These are phyloP conservation scores for Cololabis saira DNA, from an alignment of 2,113 vertebrate species.

Conservation along the genomic window DNA sequence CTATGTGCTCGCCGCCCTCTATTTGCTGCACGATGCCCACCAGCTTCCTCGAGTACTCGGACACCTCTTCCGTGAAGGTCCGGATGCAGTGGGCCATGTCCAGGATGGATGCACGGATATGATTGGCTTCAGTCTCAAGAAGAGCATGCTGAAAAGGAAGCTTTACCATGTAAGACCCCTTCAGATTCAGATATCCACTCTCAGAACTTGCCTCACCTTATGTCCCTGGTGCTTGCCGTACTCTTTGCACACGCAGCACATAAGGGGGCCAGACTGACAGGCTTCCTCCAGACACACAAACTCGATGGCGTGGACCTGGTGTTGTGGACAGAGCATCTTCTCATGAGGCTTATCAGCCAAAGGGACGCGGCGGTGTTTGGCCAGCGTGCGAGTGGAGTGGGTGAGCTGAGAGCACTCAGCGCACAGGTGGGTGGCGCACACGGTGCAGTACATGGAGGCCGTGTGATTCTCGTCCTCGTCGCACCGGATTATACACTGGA, in stretches of 20 bases:
- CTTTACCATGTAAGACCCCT: slow-evolving; percentile 8
- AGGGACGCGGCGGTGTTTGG: slow-evolving; percentile 94
- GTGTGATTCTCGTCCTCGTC: slow-evolving; percentile 96
- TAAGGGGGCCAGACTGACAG: slow-evolving; percentile 92
- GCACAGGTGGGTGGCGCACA: slow-evolving; percentile 96
- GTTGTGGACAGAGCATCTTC: slow-evolving; percentile 96
- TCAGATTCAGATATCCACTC: neutral
- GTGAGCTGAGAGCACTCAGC: slow-evolving; percentile 95
- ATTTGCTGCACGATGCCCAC: slow-evolving; percentile 97
- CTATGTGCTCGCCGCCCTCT: slow-evolving; percentile 96
- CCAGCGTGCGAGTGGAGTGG: slow-evolving; percentile 96
- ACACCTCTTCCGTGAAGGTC: slow-evolving; percentile 97
- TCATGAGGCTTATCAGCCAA: slow-evolving; percentile 98
- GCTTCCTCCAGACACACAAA: slow-evolving; percentile 97
- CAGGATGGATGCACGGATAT: slow-evolving; percentile 97
- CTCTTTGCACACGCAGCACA: slow-evolving; percentile 99
- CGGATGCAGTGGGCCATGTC: slow-evolving; percentile 99
- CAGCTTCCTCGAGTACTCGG: slow-evolving; percentile 97
- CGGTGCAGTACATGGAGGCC: slow-evolving; percentile 96
- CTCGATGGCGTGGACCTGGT: slow-evolving; percentile 98
- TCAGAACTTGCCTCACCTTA: slow-evolving; percentile 78
- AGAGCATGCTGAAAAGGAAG: slow-evolving; percentile 87
- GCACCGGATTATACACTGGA: slow-evolving; percentile 91
- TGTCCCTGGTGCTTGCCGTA: slow-evolving; percentile 99
- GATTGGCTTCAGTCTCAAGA: slow-evolving; percentile 93